Percentiles rank a stretch among this genome's conserved stretches.
Evolutionary conservation across 2,888 invertebrate genomes (phyloP).

Genomic region (Plagodis dolabraria): DNA sequence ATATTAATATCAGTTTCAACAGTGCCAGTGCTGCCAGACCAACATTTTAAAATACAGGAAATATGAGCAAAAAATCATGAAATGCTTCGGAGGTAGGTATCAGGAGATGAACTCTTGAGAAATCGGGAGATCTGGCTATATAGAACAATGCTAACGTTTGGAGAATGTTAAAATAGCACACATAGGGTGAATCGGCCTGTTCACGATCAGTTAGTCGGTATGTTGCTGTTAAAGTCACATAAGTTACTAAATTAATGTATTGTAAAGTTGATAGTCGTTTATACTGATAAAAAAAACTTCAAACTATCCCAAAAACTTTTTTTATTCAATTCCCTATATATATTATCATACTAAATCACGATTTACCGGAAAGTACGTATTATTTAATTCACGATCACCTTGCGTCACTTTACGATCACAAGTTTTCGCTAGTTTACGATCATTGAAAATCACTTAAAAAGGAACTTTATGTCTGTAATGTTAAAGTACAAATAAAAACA

Average conservation of each 20-base stretch:
- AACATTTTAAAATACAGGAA: no score
- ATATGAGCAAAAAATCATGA: no score
- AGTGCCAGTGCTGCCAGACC: no score
- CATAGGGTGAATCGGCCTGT: constrained; percentile 2
- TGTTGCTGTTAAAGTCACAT: neutral
- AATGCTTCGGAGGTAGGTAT: no score
- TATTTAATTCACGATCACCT: neutral
- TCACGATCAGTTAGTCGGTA: constrained; percentile 2
- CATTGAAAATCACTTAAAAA: neutral
- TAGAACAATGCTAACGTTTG: no score
- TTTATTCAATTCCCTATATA: neutral
- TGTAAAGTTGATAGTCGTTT: neutral
- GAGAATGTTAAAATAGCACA: no score
- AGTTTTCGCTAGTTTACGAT: neutral
- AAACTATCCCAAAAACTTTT: neutral
- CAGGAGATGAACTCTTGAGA: no score
- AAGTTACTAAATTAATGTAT: neutral
- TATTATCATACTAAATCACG: neutral
- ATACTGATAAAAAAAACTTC: neutral
- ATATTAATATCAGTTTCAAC: no score
- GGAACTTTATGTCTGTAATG: no score
- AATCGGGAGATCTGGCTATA: no score
- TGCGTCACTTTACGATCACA: neutral
- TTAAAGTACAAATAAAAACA: no score
- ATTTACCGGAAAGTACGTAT: neutral